Evolutionary conservation across 2,888 invertebrate species (phyloP).

Genomic region (Griposia aprilina): DNA sequence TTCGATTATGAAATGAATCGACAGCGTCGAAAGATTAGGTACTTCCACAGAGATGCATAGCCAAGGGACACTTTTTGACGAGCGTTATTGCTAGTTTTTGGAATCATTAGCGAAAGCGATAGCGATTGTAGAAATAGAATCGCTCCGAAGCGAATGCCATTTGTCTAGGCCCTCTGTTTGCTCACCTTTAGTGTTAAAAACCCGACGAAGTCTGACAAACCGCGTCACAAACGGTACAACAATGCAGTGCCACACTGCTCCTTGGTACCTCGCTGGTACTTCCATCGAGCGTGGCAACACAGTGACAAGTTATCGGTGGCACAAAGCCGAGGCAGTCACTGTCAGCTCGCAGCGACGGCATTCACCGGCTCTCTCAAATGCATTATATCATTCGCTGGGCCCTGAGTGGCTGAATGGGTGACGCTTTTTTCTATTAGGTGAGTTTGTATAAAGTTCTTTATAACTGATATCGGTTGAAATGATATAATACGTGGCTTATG

Average conservation of each 20-base stretch:
- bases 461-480: conserved; percentile 3
- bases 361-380: conserved; percentile 68
- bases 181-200: not conserved
- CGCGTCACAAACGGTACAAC: conserved; percentile 26
- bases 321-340: conserved; percentile 61
- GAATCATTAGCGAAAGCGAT: no score
- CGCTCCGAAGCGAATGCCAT: no score
- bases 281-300: conserved; percentile 58
- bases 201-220: not conserved
- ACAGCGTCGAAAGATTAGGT: no score
- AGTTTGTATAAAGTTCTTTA: conserved; percentile 35
- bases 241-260: conserved; percentile 2
- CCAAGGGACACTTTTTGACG: no score
- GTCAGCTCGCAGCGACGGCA: conserved; percentile 54
- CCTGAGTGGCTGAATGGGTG: conserved; percentile 40
- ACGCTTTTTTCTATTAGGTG: conserved; percentile 45
- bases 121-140: no score
- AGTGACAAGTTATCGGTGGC: conserved; percentile 71
- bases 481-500: not conserved
- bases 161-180: no score
- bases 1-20: no score
- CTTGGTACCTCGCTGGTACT: conserved; percentile 36
- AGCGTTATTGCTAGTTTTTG: no score
- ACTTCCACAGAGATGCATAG: no score
- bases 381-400: conserved; percentile 64